Percentiles rank a stretch among this genome's conserved stretches.
phyloP scores from a whole-genome alignment of 2,113 vertebrate genomes.

The Nanorana parkeri region DNA sequence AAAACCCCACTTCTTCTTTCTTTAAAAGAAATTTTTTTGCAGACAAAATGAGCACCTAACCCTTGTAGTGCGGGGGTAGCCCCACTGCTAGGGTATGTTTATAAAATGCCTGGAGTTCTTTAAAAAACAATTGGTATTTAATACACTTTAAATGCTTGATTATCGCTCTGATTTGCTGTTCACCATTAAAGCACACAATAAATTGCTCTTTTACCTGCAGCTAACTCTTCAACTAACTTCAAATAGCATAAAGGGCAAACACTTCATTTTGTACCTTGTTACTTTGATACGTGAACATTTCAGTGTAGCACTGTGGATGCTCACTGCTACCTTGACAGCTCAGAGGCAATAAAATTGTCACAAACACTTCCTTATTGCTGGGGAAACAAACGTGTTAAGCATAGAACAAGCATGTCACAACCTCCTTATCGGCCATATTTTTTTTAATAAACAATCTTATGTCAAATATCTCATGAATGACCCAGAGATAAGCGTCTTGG shows the following conservation, averaged over 20 bases:
- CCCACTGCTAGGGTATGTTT: too few species aligned
- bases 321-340: neutral
- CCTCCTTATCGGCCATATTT: slow-evolving; percentile 21
- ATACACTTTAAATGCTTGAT: too few species aligned
- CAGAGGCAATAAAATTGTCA: neutral
- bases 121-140: too few species aligned
- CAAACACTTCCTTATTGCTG: slow-evolving; percentile 36
- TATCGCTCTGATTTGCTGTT: neutral
- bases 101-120: too few species aligned
- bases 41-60: too few species aligned
- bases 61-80: too few species aligned
- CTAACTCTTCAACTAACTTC: neutral
- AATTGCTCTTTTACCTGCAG: too few species aligned
- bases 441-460: slow-evolving; percentile 50
- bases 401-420: neutral
- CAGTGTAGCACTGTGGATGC: neutral
- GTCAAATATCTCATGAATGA: slow-evolving; percentile 43
- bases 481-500: slow-evolving; percentile 8
- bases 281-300: slow-evolving; percentile 1
- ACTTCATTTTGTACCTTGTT: slow-evolving; percentile 19
- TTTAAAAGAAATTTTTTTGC: too few species aligned
- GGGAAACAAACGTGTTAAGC: slow-evolving; percentile 30
- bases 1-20: too few species aligned
- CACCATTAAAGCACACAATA: neutral
- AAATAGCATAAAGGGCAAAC: neutral